phyloP scores from a whole-genome alignment of 2,888 invertebrate species.

The Listrodromus nycthemerus region DNA sequence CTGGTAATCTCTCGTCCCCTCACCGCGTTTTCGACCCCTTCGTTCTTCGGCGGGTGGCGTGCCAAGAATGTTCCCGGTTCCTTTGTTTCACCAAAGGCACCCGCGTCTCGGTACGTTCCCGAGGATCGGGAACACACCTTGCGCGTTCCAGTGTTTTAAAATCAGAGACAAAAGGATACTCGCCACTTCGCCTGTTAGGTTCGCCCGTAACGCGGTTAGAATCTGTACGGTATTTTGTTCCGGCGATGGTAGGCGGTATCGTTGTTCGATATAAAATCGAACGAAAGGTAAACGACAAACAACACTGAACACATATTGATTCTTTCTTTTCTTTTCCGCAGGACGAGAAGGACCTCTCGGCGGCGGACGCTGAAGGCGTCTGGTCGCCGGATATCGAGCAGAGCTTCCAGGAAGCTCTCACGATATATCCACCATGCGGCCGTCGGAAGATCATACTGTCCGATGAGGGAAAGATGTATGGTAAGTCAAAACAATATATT shows the following conservation, averaged over 20 bases:
- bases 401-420: constrained; percentile 99
- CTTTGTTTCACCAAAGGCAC: constrained; percentile 72
- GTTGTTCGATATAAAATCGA: constrained; percentile 40
- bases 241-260: constrained; percentile 38
- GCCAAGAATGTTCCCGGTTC: constrained; percentile 73
- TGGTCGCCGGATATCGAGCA: constrained; percentile 99
- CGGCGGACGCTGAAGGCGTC: constrained; percentile 99
- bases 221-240: constrained; percentile 65
- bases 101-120: constrained; percentile 70
- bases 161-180: constrained; percentile 72
- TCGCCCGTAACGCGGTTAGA: constrained; percentile 46
- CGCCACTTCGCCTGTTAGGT: constrained; percentile 50
- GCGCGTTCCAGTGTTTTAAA: constrained; percentile 72
- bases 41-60: constrained; percentile 68
- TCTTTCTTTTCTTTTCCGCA: constrained; percentile 78
- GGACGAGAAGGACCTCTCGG: constrained; percentile 96
- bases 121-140: constrained; percentile 71
- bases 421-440: constrained; percentile 99
- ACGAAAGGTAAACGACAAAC: neutral
- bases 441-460: constrained; percentile 99
- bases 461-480: constrained; percentile 99
- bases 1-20: constrained; percentile 46
- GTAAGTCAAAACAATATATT: constrained; percentile 87
- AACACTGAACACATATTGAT: neutral
- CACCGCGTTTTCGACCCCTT: constrained; percentile 55